phyloP scores from a whole-genome alignment of 2,113 vertebrate genomes.

The Lepus europaeus region DNA sequence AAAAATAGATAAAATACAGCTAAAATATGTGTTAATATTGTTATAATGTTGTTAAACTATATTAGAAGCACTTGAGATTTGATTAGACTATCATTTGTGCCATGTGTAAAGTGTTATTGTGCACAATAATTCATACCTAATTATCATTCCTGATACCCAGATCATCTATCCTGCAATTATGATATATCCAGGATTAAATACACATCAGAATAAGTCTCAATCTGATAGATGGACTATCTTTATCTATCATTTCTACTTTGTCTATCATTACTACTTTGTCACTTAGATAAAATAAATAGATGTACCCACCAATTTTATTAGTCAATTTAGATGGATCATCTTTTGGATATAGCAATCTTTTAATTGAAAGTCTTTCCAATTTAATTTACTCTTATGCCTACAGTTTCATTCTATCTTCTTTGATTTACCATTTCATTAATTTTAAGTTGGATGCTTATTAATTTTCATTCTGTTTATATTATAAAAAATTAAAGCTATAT shows the following conservation, averaged over 20 bases:
- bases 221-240: neutral
- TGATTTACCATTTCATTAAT: conserved; percentile 12
- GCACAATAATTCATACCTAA: conserved; percentile 17
- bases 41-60: conserved; percentile 6
- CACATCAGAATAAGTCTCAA: neutral
- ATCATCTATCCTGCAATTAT: neutral
- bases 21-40: neutral
- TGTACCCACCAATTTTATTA: neutral
- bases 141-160: neutral
- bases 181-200: neutral
- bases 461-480: neutral
- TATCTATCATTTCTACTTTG: conserved; percentile 27
- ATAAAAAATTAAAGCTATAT: neutral
- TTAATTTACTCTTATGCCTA: neutral
- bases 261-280: conserved; percentile 26
- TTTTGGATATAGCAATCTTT: neutral
- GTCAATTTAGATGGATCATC: neutral
- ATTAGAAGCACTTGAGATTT: neutral
- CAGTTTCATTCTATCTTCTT: neutral
- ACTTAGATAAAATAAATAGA: conserved; percentile 22
- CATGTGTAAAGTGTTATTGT: neutral
- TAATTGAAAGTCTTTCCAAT: conserved; percentile 24
- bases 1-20: no score
- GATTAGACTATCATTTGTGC: neutral
- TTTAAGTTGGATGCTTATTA: conserved; percentile 21